These are phyloP conservation scores for Limnephilus rhombicus DNA, from an alignment of 2,888 invertebrate species.

Conservation along the genomic window DNA sequence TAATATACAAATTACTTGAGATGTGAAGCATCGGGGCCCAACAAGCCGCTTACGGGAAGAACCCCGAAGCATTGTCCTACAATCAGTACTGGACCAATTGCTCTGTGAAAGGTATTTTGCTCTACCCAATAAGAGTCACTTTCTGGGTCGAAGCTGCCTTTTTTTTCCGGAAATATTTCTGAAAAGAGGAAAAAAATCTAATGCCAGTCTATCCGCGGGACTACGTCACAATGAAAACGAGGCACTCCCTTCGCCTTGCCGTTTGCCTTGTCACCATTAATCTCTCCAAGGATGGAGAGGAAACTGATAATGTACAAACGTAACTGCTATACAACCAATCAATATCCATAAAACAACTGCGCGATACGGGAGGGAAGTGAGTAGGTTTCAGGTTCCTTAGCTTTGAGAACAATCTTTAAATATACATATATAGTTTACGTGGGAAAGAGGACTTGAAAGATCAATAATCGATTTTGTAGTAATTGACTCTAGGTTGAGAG, in stretches of 20 bases:
- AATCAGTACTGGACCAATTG: conserved; percentile 75
- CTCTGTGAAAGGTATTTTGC: conserved; percentile 74
- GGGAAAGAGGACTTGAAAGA: too few relatives aligned
- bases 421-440: too few relatives aligned
- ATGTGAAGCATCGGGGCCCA: conserved; percentile 69
- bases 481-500: too few relatives aligned
- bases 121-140: conserved; percentile 52
- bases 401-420: not conserved
- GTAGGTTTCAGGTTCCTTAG: not conserved
- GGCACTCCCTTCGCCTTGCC: not conserved
- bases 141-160: conserved; percentile 21
- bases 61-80: conserved; percentile 77
- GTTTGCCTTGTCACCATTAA: not conserved
- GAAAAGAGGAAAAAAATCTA: conserved; percentile 2
- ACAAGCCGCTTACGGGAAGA: conserved; percentile 76
- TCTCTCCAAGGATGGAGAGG: not conserved
- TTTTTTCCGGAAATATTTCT: conserved; percentile 64
- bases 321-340: not conserved
- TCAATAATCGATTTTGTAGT: too few relatives aligned
- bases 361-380: not conserved
- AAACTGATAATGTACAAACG: not conserved
- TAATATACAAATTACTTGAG: conserved; percentile 43
- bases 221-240: not conserved
- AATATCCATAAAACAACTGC: not conserved
- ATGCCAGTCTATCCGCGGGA: too few relatives aligned